Evolutionary conservation across 2,797 vertebrate species (phyloP), one percentile per base, ranked within the genome.

Genomic region (Lepus oiostolus): DNA sequence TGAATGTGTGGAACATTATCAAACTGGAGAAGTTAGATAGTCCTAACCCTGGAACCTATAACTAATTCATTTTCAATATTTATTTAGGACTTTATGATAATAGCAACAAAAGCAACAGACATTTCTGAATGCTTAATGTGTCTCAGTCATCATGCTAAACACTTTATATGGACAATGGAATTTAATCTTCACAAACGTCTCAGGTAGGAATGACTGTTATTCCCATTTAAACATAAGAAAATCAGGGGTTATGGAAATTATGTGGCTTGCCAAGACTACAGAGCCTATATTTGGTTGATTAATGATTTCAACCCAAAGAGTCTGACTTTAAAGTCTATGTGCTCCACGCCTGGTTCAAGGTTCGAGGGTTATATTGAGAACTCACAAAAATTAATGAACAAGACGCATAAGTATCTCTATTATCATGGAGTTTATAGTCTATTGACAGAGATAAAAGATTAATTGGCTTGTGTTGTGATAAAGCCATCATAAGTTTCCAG

Each of bases 141-240:
- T 60, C 28, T 28, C 22, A 16, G 19, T 63, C 62, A 81, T 50
- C 72, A 32, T n/a, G 24, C 11, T 77, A 65, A 89, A 84, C 7
- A 38, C 24, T 80, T 47, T 38, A 28, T 65, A 22, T 42, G 4
- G 60, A 35, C 50, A 62, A 16, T 7, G 6, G 72, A 32, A 83
- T 62, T 91, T 89, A 82, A 83, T 47, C 11, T 84, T 75, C 50
- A 63, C 9, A 52, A 52, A 22, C 91, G 63, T 75, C 90, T 65
- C 60, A 86, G 10, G 76, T 32, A 80, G 67, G 17, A 88, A 60
- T 83, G 24, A 75, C 28, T 58, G 26, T 68, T 67, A 52, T 79
- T 12, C 26, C 21, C 26, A 93, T 35, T 65, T 74, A 86, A 93
- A 94, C 35, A 50, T n/a, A 85, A 87, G 12, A 28, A 88, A 63